phyloP scores from a whole-genome alignment of 64 coral and sea anemone genomes.

The Pocillopora verrucosa region DNA sequence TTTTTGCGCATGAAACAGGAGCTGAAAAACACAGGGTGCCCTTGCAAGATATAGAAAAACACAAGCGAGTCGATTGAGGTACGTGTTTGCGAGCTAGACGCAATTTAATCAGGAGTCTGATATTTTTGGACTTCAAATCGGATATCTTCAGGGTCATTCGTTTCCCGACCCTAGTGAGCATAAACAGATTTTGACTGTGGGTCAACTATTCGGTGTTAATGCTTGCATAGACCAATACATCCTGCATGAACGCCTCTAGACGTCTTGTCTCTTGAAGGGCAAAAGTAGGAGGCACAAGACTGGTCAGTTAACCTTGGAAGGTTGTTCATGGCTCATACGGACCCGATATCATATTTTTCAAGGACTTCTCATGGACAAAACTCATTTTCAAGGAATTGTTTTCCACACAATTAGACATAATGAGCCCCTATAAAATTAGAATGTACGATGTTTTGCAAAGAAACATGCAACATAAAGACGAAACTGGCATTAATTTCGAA shows the following conservation, averaged over 20 bases:
- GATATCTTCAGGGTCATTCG: background rate
- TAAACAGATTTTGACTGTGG: background rate
- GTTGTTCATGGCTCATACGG: constrained; percentile 6
- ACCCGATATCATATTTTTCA: constrained; percentile 1
- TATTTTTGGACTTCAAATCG: background rate
- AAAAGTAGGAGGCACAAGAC: too few species aligned
- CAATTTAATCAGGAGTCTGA: background rate
- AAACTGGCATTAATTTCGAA: constrained; percentile 12
- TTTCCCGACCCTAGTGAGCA: background rate
- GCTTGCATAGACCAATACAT: background rate
- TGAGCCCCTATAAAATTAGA: constrained; percentile 5
- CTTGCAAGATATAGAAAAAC: too few species aligned
- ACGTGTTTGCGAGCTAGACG: background rate
- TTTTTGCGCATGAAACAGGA: too few species aligned
- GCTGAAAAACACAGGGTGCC: too few species aligned
- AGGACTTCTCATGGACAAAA: background rate
- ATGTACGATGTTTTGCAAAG: constrained; percentile 14
- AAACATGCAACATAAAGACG: constrained; percentile 1
- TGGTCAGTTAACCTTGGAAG: too few species aligned
- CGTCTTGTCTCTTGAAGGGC: too few species aligned
- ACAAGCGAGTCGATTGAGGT: too few species aligned
- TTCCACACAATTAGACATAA: constrained; percentile 6
- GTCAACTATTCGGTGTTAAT: constrained; percentile 9
- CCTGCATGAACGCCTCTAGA: too few species aligned
- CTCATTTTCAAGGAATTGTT: background rate